Evolutionary conservation across 2,113 vertebrate species (phyloP).

Genomic region (Ailuropoda melanoleuca): DNA sequence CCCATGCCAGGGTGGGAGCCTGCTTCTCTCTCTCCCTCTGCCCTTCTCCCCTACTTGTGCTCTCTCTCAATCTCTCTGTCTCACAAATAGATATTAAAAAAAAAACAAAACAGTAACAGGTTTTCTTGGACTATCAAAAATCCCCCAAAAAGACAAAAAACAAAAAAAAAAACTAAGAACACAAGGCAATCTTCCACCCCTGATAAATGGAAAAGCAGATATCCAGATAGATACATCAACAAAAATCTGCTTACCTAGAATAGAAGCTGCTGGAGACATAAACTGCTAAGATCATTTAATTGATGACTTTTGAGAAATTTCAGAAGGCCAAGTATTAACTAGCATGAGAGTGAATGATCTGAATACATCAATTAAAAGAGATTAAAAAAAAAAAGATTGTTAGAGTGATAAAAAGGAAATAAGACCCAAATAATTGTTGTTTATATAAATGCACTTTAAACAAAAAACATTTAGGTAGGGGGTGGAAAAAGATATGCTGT

Average conservation of each 20-base stretch:
- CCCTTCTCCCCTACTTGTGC: too few relatives aligned
- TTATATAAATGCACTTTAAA: not conserved
- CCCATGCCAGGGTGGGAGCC: too few relatives aligned
- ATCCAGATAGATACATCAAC: not conserved
- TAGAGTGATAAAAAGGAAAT: not conserved
- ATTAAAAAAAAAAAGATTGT: not conserved
- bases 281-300: not conserved
- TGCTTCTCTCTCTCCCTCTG: too few relatives aligned
- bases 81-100: too few relatives aligned
- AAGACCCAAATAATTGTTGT: not conserved
- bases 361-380: not conserved
- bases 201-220: not conserved
- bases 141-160: not conserved
- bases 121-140: not conserved
- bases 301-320: not conserved
- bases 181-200: not conserved
- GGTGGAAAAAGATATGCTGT: not conserved
- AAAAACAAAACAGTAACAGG: too few relatives aligned
- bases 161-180: not conserved
- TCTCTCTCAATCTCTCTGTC: too few relatives aligned
- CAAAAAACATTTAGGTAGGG: not conserved
- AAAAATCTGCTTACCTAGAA: not conserved
- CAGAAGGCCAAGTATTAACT: not conserved
- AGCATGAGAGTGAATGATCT: not conserved
- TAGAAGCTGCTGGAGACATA: not conserved